Evolutionary conservation across 2,797 vertebrate genomes (phyloP), one percentile per base, ranked within the genome.

Genomic region (Poecilia velifera): DNA sequence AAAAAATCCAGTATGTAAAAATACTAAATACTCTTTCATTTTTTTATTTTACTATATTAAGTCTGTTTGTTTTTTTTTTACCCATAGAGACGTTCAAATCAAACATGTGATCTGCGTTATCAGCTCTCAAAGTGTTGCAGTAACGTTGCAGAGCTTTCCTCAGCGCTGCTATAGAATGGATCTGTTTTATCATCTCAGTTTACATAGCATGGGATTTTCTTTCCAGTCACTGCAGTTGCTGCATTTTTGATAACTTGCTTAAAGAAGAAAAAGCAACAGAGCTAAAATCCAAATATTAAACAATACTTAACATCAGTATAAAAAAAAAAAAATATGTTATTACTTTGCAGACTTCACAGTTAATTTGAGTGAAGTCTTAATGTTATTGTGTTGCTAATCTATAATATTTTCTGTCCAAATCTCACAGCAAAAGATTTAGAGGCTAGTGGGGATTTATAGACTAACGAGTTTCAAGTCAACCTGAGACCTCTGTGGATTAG

Each of bases 381-480:
- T 76, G 28, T 86, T 3, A 0, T 0, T 16, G n/a, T 10, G 79
- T 78, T 75, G 39, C 80, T 72, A 80, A 55, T 80, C 80, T 66
- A 28, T 87, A 25, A 83, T 84, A 57, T 72, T 76, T 59, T 83
- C 76, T 80, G 78, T 86, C 74, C 62, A 12, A 43, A 14, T 79
- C 59, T 55, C 73, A 25, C 82, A 77, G 82, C 39, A 43, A 72
- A 76, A 84, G 78, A 81, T 87, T 68, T 80, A 75, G 75, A 83
- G 72, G 88, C 89, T 78, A 84, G 80, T 18, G n/a, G 36, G 82
- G 86, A 88, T 89, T 84, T 81, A 71, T 82, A 36, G 45, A 73
- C 70, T 89, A 87, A 89, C 85, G 79, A 90, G 59, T 74, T 51
- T 41, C 51, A 71, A 57, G n/a, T 73, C 46, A 74, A 41, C 14